These are phyloP conservation scores for Trachops cirrhosus DNA, from an alignment of 2,797 vertebrate genomes.

Conservation along the genomic window DNA sequence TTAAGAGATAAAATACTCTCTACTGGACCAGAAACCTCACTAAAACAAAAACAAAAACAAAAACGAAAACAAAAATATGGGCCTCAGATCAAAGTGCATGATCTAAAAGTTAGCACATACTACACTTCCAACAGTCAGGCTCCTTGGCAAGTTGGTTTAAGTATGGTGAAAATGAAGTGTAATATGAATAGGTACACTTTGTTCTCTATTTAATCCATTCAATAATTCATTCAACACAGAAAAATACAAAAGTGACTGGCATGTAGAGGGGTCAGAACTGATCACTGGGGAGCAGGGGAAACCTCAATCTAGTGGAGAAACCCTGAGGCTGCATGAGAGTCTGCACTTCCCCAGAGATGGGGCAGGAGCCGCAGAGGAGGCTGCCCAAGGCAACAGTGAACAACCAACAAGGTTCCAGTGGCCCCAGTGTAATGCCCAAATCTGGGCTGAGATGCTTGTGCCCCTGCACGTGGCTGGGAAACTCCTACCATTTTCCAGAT, in stretches of 20 bases:
- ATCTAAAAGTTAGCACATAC: not conserved
- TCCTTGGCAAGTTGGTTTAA: not conserved
- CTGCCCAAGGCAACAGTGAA: not conserved
- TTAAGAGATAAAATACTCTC: conserved; percentile 27
- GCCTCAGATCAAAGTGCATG: not conserved
- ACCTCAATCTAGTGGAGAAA: not conserved
- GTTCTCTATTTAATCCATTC: not conserved
- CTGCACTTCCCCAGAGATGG: not conserved
- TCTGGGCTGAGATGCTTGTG: not conserved
- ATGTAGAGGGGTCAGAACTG: not conserved
- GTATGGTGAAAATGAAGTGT: not conserved
- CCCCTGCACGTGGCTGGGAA: not conserved
- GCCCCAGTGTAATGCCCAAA: not conserved
- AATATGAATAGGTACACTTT: not conserved
- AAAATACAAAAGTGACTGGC: not conserved
- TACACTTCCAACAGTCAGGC: not conserved
- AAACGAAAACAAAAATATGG: not conserved
- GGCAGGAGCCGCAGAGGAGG: not conserved
- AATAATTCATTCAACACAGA: not conserved
- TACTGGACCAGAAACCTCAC: not conserved
- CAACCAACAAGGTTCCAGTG: not conserved
- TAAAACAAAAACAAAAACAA: not conserved
- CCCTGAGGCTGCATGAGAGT: not conserved
- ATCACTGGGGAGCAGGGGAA: not conserved
- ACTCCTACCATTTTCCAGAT: not conserved